Percentiles rank a stretch among this genome's conserved stretches.
Evolutionary conservation across 2,888 invertebrate genomes (phyloP).

Genomic region (Mechanitis messenoides): DNA sequence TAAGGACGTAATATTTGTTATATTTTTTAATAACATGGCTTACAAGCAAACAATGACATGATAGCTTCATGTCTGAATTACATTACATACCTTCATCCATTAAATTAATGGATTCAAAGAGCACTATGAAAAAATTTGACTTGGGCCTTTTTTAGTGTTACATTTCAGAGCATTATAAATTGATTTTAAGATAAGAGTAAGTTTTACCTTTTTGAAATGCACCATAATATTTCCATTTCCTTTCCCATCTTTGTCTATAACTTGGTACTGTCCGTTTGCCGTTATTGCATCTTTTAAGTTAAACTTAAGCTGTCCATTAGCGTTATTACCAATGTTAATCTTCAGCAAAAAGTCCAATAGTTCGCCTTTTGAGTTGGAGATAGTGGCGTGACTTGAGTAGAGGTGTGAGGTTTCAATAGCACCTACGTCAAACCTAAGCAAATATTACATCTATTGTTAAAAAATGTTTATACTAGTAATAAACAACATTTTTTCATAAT

Average conservation of each 20-base stretch:
- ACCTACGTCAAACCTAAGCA: constrained; percentile 64
- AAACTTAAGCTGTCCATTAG: constrained; percentile 73
- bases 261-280: constrained; percentile 79
- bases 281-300: constrained; percentile 77
- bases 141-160: too few relatives aligned
- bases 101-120: neutral
- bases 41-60: neutral
- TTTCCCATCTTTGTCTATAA: constrained; percentile 78
- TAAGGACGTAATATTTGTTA: too few relatives aligned
- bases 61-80: neutral
- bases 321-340: constrained; percentile 53
- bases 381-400: constrained; percentile 72
- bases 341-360: constrained; percentile 75
- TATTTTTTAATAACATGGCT: too few relatives aligned
- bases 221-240: constrained; percentile 78
- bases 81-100: neutral
- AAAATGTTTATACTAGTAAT: constrained; percentile 1
- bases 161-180: too few relatives aligned
- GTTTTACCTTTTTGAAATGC: constrained; percentile 72
- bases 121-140: neutral
- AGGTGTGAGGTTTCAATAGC: constrained; percentile 58
- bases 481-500: neutral
- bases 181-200: neutral
- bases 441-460: too few relatives aligned
- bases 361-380: constrained; percentile 64